These are phyloP conservation scores for Crotalus tigris DNA, from an alignment of 2,113 vertebrate species.

Conservation along the genomic window DNA sequence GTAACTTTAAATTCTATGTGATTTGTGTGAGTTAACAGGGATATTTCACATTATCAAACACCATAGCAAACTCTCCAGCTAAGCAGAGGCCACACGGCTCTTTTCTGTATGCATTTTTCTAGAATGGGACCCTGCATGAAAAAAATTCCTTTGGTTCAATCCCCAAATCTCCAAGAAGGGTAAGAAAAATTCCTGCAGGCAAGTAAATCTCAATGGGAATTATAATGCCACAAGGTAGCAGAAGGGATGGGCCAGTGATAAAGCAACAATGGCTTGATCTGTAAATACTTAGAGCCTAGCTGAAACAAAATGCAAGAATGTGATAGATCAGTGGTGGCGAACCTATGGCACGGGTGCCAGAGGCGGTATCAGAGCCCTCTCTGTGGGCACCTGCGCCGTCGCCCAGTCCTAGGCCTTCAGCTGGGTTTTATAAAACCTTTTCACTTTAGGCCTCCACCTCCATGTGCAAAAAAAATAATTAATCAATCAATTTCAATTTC, in stretches of 20 bases:
- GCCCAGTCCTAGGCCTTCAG: too few relatives aligned
- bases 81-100: neutral
- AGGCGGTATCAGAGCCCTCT: too few relatives aligned
- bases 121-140: neutral
- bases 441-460: too few relatives aligned
- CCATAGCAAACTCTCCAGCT: neutral
- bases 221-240: neutral
- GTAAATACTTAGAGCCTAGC: neutral
- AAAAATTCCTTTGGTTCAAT: neutral
- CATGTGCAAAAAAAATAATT: too few relatives aligned
- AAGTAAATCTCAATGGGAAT: neutral
- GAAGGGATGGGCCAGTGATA: neutral
- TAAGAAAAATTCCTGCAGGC: neutral
- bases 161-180: neutral
- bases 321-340: too few relatives aligned
- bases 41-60: neutral
- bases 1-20: neutral
- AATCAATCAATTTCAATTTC: too few relatives aligned
- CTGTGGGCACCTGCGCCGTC: too few relatives aligned
- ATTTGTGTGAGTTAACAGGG: neutral
- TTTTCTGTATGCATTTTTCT: neutral
- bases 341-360: too few relatives aligned
- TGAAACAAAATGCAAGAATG: neutral
- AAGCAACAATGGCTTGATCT: neutral
- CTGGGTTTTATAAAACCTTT: too few relatives aligned